Base-by-base conservation (phyloP, 92 coral and sea anemone species). In the Zoanthus sociatus region DNA sequence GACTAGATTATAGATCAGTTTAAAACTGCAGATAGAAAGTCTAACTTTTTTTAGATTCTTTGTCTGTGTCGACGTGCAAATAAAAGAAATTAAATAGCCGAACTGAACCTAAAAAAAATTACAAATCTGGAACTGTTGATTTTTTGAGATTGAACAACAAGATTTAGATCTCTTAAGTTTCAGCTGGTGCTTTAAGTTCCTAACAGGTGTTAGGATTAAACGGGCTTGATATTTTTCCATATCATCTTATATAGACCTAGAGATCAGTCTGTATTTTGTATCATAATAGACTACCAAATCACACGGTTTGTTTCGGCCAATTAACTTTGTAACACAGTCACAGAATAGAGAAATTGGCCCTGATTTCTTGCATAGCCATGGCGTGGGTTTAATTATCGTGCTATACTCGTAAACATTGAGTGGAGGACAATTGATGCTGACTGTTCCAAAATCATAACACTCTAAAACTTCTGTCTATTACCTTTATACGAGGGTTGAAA, bases 381-480 rank as follows among this genome's bases (percentile, higher is more conserved):
- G 75, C 85, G 85, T 81, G 85, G 85, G 75, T 66, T 66, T 91
- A 93, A 93, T 95, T 91, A 95, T 95, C 89, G 82, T 86, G 78
- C 54, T 53, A 53, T 84, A 67, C 87, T 58, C 86, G 92, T 95
- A 95, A 95, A 95, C 98, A 95, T 82, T 88, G 78, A 89, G 50
- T 82, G 77, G 87, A 77, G 88, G 90, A 93, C 93, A 91, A 94
- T 89, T 84, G 93, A 85, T 50, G 77, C 96, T 78, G 88, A 95
- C 95, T 92, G 92, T 93, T 93, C 84, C 83, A 32, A 88, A 90
- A 91, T 91, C 89, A 91, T 84, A 88, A 81, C 85, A 81, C 85
- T 81, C 32, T 6, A 66, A 44, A 46, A 20, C 31, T 46, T 81
- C 85, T 64, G 61, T 81, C 85, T 18, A 81, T 81, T 81, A 81